Percentiles rank a stretch among this genome's conserved stretches.
Evolutionary conservation across 1,140 invertebrate species (phyloP).

Genomic region (Caenorhabditis remanei): DNA sequence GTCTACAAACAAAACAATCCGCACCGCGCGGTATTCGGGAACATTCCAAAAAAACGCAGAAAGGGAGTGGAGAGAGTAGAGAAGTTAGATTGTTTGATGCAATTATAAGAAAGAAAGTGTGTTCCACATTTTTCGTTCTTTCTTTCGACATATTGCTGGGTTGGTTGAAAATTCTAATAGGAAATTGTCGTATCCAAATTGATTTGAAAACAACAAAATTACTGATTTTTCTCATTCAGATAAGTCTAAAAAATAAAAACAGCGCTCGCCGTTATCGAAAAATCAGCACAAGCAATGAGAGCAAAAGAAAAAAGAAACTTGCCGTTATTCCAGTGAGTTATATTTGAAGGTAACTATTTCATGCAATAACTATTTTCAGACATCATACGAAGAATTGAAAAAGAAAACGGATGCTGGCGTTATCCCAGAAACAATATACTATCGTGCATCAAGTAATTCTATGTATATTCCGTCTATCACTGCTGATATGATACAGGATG

Average conservation of each 20-base stretch:
- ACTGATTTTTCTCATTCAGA: too few species aligned
- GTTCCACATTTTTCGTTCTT: too few species aligned
- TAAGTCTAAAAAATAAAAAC: too few species aligned
- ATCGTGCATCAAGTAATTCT: conserved; percentile 2
- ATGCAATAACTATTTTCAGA: background rate
- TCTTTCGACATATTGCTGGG: too few species aligned
- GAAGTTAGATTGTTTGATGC: background rate
- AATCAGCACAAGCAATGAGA: too few species aligned
- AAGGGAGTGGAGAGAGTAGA: background rate
- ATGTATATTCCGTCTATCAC: conserved; percentile 38
- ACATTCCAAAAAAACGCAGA: background rate
- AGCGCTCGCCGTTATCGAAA: too few species aligned
- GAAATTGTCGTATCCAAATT: too few species aligned
- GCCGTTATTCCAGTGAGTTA: background rate
- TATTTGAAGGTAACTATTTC: background rate
- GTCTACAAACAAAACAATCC: background rate
- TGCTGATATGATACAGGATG: conserved; percentile 29
- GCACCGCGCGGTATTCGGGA: background rate
- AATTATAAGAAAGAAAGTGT: background rate
- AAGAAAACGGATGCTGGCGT: background rate
- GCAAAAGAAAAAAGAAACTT: too few species aligned
- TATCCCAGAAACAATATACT: background rate
- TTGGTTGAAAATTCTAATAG: too few species aligned
- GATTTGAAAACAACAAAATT: too few species aligned
- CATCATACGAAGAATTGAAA: background rate